phyloP scores from a whole-genome alignment of 2,797 vertebrate species.

The Chrysocyon brachyurus region DNA sequence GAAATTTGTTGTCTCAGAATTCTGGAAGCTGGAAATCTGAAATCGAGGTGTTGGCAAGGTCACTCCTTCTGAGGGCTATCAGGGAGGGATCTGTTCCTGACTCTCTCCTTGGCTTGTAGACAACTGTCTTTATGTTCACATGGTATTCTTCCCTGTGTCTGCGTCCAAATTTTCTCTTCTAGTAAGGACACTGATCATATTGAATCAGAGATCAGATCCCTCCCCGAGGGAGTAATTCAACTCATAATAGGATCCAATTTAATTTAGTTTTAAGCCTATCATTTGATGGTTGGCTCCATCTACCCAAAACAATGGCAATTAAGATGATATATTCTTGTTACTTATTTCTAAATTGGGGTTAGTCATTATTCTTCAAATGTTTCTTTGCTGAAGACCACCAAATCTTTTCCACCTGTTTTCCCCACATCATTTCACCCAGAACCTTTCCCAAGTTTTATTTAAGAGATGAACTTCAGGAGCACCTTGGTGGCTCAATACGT shows the following conservation, averaged over 20 bases:
- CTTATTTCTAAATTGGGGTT: conserved; percentile 28
- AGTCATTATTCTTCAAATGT: conserved; percentile 6
- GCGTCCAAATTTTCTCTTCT: neutral
- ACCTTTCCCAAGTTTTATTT: conserved; percentile 26
- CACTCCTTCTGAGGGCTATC: neutral
- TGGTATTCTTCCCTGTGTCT: neutral
- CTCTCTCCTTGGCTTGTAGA: neutral
- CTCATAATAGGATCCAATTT: neutral
- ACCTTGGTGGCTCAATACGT: no score
- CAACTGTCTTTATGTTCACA: neutral
- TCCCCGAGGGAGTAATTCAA: neutral
- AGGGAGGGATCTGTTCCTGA: neutral
- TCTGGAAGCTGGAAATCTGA: neutral
- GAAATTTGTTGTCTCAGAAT: neutral
- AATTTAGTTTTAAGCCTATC: conserved; percentile 1
- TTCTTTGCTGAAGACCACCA: conserved; percentile 16
- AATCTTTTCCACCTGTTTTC: neutral
- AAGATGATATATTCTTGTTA: neutral
- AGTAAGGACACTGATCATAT: neutral
- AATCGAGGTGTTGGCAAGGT: neutral
- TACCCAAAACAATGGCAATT: neutral
- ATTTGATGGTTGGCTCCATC: neutral
- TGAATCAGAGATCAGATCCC: neutral
- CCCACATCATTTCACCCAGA: conserved; percentile 20
- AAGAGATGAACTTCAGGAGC: neutral